These are phyloP conservation scores for Augochlorella aurata DNA, from an alignment of 2,888 invertebrate genomes.

Conservation along the genomic window DNA sequence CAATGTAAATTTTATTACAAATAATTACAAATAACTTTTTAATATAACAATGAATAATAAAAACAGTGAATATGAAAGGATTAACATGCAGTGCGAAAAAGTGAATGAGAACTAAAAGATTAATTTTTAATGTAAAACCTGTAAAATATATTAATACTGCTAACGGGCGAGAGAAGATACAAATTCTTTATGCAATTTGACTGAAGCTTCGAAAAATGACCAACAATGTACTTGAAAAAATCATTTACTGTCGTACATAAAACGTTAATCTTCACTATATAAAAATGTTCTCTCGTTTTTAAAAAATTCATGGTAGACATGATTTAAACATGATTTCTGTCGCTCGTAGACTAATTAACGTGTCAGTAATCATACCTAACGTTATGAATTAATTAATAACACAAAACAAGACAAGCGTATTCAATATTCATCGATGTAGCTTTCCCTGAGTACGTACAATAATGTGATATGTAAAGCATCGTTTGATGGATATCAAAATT, in stretches of 20 bases:
- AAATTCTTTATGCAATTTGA: not conserved
- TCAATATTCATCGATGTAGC: slow-evolving; percentile 19
- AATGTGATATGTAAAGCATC: not conserved
- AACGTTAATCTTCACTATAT: not conserved
- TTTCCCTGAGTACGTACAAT: not conserved
- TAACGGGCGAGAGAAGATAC: no score
- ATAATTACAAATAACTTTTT: no score
- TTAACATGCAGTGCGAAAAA: no score
- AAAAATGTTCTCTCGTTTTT: no score
- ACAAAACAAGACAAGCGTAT: not conserved
- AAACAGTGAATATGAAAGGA: no score
- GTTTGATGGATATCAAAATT: slow-evolving; percentile 7
- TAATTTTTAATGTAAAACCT: no score
- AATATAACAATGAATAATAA: no score
- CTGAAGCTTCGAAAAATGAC: not conserved
- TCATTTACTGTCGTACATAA: not conserved
- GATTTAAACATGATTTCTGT: no score
- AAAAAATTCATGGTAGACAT: no score
- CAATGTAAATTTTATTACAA: no score
- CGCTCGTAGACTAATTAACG: not conserved
- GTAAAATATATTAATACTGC: not conserved
- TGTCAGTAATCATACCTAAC: not conserved
- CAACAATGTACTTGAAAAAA: not conserved
- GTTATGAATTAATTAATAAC: not conserved
- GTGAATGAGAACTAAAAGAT: no score